Evolutionary conservation across 2,888 invertebrate genomes (phyloP), one percentile per base, ranked within the genome.

Genomic region (Andrena marginata): DNA sequence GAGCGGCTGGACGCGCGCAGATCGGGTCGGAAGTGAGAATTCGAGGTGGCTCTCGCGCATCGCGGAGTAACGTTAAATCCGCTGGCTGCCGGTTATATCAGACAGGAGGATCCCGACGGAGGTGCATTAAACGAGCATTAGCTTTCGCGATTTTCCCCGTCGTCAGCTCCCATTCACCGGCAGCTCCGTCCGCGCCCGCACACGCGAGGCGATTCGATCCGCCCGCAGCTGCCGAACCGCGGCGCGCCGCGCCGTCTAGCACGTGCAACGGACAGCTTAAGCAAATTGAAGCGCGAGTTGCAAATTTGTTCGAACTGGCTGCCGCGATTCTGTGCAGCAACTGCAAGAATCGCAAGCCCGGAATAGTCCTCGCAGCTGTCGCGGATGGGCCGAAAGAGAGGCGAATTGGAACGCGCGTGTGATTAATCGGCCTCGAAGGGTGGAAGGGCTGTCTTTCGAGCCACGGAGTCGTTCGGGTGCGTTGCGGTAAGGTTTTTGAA

Each of bases 201-300:
- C 75, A 65, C 60, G 79, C 79, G 49, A n/a, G 64, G 68, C 87
- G 16, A 67, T 79, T 70, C 86, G 80, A 84, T 71, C 76, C 71
- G 62, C 67, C 67, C 70, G 64, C 88, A 86, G 80, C 81, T 79
- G 87, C 59, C 83, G 77, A 88, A 10, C 23, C 56, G 77, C 70
- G 73, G 64, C 68, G 77, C 63, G 62, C 62, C 56, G 42, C 20
- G 20, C 56, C 23, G 10, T 26, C 23, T 59, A 64, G 82, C 85
- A 85, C 85, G 88, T 78, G 83, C 74, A 64, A 71, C 70, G 74
- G 83, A 80, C 80, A 78, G 84, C 76, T 79, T 80, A 75, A 77
- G 75, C 70, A 84, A 77, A 87, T 87, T 82, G 81, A 82, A 84
- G 54, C 84, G 86, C 78, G 80, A 88, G 75, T 80, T 76, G 75